phyloP scores from a whole-genome alignment of 2,797 vertebrate species.

The Gambusia yucatana region DNA sequence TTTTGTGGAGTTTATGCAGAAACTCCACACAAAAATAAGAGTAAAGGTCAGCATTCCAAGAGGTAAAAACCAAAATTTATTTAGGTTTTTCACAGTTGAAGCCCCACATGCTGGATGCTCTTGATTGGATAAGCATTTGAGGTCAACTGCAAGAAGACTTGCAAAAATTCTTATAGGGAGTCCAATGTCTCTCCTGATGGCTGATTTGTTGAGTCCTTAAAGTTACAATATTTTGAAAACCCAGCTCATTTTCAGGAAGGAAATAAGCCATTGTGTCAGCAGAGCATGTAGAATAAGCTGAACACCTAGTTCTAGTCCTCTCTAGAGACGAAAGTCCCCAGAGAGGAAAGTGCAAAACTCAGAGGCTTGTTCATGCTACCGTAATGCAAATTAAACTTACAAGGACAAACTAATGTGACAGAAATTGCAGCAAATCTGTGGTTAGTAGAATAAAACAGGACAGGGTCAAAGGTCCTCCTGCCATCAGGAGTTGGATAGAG shows the following conservation, averaged over 20 bases:
- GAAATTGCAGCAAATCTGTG: conserved; percentile 16
- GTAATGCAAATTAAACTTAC: conserved; percentile 18
- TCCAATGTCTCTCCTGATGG: not conserved
- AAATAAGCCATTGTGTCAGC: not conserved
- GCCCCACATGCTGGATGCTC: not conserved
- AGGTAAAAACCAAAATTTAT: not conserved
- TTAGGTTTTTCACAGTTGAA: not conserved
- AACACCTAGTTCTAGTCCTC: no score
- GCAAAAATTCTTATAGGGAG: no score
- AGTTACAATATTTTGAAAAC: not conserved
- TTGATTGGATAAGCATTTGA: not conserved
- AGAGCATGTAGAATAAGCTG: not conserved
- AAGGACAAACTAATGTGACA: conserved; percentile 18
- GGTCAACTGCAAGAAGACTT: no score
- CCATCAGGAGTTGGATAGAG: conserved; percentile 15
- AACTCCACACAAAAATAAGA: not conserved
- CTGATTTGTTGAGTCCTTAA: not conserved
- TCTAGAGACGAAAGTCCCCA: not conserved
- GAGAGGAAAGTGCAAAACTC: not conserved
- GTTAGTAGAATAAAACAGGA: conserved; percentile 5
- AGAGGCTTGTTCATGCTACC: not conserved
- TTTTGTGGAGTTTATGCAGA: not conserved
- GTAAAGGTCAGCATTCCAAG: not conserved
- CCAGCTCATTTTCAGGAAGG: not conserved
- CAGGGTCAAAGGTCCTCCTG: conserved; percentile 5